Evolutionary conservation across 1,140 invertebrate species (phyloP), one percentile per base, ranked within the genome.

Genomic region (Heliconius hewitsoni): DNA sequence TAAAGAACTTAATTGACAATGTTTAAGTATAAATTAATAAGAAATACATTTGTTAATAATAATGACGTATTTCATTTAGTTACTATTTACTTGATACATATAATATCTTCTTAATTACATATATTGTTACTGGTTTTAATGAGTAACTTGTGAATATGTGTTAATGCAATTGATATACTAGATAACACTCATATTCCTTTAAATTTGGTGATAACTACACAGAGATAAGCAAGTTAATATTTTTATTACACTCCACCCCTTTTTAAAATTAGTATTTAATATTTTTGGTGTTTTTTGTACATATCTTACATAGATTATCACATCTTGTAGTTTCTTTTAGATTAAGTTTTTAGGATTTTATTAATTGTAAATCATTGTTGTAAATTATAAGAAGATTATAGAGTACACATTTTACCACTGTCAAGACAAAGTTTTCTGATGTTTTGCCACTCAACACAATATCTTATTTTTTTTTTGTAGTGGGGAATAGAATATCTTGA

Each of bases 221-320:
- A 66, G 60, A 66, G 60, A 66, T 66, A 66, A 66, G 60, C 60
- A 66, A 27, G 3, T 30, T 27, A 66, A 30, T 66, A 3, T n/a
- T 57, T 60, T 8, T 79, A 55, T 76, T 30, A 30, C 23, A 66
- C 60, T 27, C n/a, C 60, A 27, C 60, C 60, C 60, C 23, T 66
- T 66, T 66, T 66, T 66, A 60, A 60, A 37, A 37, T 37, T 5
- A 6, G 6, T 60, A 23, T 60, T 23, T 27, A 37, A n/a, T 27
- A 23, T 11, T 13, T 27, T 60, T n/a, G 55, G 55, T 60, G 5
- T 66, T 66, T 30, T 23, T 27, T 46, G 13, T 46, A 46, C 11
- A 46, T 46, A 46, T 66, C 57, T 66, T 66, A 66, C 57, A 60
- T 60, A 23, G 19, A 23, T 60, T 66, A 66, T 66, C 60, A 66